phyloP scores from a whole-genome alignment of 2,888 invertebrate genomes.

The Hirtodrosophila trivittata region DNA sequence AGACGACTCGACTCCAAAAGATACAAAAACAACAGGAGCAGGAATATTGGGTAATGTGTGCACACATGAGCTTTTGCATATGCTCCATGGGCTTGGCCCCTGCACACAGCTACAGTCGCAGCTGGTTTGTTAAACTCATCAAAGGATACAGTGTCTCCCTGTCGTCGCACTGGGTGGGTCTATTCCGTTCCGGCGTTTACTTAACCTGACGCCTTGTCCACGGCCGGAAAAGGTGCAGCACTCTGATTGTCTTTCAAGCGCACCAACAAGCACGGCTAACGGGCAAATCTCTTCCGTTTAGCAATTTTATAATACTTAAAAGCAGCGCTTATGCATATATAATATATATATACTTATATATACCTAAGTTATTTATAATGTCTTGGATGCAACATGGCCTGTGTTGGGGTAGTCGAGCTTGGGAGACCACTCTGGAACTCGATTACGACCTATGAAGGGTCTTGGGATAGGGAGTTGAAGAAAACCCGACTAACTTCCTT shows the following conservation, averaged over 20 bases:
- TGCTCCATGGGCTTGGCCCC: slow-evolving; percentile 56
- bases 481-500: too few species aligned
- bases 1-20: slow-evolving; percentile 51
- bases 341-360: too few species aligned
- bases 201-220: too few species aligned
- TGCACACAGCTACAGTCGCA: slow-evolving; percentile 11
- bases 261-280: slow-evolving; percentile 19
- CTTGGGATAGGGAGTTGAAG: too few species aligned
- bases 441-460: too few species aligned
- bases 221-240: slow-evolving; percentile 62
- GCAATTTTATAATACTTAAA: slow-evolving; percentile 8
- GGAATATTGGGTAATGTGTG: slow-evolving; percentile 44
- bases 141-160: slow-evolving; percentile 25
- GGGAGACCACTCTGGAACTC: too few species aligned
- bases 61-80: slow-evolving; percentile 61
- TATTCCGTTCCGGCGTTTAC: too few species aligned
- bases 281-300: slow-evolving; percentile 29
- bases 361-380: too few species aligned
- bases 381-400: too few species aligned
- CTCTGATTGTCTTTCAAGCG: slow-evolving; percentile 27
- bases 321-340: background rate
- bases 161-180: slow-evolving; percentile 36
- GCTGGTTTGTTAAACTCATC: slow-evolving; percentile 17
- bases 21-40: slow-evolving; percentile 12
- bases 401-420: too few species aligned